phyloP scores from a whole-genome alignment of 1,140 invertebrate species.

The Drosophila paulistorum region DNA sequence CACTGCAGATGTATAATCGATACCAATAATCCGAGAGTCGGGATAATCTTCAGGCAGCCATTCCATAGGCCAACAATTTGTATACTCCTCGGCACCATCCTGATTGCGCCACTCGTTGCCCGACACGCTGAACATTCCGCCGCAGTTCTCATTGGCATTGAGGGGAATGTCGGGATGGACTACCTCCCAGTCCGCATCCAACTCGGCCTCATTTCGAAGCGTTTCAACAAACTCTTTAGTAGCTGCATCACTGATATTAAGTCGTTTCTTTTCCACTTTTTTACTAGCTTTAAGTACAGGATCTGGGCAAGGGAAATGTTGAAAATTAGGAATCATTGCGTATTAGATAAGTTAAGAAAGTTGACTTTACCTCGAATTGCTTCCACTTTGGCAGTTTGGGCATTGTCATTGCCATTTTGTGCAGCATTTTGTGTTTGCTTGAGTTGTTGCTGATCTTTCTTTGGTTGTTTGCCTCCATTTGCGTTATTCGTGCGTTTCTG shows the following conservation, averaged over 20 bases:
- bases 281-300: slow-evolving; percentile 61
- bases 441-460: slow-evolving; percentile 33
- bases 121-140: slow-evolving; percentile 70
- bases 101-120: slow-evolving; percentile 79
- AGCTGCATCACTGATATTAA: slow-evolving; percentile 75
- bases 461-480: slow-evolving; percentile 29
- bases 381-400: slow-evolving; percentile 20
- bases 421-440: slow-evolving; percentile 25
- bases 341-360: not conserved
- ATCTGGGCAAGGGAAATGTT: slow-evolving; percentile 35
- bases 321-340: not conserved
- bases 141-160: slow-evolving; percentile 58
- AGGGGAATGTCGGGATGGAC: slow-evolving; percentile 80
- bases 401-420: slow-evolving; percentile 13
- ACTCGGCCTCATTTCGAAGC: slow-evolving; percentile 61
- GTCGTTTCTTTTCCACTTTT: slow-evolving; percentile 56
- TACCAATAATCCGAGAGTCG: slow-evolving; percentile 78
- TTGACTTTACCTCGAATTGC: slow-evolving; percentile 36
- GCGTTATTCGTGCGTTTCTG: slow-evolving; percentile 57
- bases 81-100: slow-evolving; percentile 80
- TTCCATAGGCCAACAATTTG: slow-evolving; percentile 91
- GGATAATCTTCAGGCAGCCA: slow-evolving; percentile 89
- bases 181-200: slow-evolving; percentile 80
- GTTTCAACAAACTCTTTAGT: slow-evolving; percentile 80
- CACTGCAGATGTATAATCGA: slow-evolving; percentile 81